These are phyloP conservation scores for Laticauda laticaudata DNA, from an alignment of 2,113 vertebrate species.

Conservation along the genomic window DNA sequence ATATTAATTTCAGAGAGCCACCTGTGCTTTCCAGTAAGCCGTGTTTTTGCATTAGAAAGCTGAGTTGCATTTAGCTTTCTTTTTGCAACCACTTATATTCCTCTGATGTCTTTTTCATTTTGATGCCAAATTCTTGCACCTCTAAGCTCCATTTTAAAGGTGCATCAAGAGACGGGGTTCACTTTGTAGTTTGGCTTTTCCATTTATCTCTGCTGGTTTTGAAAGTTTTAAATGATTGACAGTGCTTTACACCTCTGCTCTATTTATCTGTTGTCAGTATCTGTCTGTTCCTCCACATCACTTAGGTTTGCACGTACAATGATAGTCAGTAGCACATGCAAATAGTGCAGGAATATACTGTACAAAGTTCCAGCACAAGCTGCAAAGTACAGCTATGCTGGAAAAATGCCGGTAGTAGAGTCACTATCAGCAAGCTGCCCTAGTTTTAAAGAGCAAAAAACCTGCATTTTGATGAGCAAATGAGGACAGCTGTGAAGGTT, in stretches of 20 bases:
- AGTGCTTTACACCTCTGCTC: not conserved
- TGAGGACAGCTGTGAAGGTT: not conserved
- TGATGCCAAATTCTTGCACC: conserved; percentile 24
- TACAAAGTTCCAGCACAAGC: not conserved
- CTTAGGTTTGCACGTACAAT: not conserved
- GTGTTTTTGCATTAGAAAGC: conserved; percentile 30
- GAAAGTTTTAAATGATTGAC: not conserved
- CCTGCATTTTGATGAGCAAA: not conserved
- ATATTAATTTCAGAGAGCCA: conserved; percentile 44
- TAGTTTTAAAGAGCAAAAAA: not conserved
- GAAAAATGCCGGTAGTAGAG: not conserved
- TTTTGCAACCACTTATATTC: conserved; percentile 11
- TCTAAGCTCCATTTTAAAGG: not conserved
- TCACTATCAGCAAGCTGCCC: not conserved
- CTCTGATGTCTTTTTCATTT: conserved; percentile 20
- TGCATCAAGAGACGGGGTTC: fast-evolving
- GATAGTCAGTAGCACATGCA: not conserved
- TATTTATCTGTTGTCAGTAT: not conserved
- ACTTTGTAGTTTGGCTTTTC: not conserved
- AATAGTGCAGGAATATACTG: not conserved
- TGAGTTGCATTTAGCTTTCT: conserved; percentile 31
- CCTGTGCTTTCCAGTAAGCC: conserved; percentile 57
- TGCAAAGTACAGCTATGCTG: not conserved
- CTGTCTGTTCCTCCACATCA: not conserved
- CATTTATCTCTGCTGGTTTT: not conserved